A percentile compares a stretch with the other conserved stretches of the same genome.
These are phyloP conservation scores for Anguilla anguilla DNA, from an alignment of 2,797 vertebrate species.

Conservation along the genomic window DNA sequence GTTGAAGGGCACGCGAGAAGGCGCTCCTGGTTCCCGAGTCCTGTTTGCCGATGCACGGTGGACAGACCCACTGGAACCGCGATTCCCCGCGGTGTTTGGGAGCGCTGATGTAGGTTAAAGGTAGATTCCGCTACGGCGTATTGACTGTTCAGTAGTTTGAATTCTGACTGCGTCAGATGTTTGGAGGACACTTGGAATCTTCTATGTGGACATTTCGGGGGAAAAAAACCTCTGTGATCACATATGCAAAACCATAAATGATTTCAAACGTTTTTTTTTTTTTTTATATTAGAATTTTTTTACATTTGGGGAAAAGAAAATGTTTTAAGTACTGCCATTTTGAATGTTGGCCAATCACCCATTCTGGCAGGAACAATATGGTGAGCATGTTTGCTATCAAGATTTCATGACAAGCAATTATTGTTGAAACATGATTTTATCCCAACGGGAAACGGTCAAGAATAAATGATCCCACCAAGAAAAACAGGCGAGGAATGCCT, in stretches of 20 bases:
- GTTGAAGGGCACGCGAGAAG: not conserved
- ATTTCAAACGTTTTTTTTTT: not conserved
- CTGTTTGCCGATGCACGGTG: not conserved
- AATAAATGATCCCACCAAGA: not conserved
- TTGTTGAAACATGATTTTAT: not conserved
- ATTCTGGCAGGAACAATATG: not conserved
- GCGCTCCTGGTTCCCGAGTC: not conserved
- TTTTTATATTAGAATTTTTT: not conserved
- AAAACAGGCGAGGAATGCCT: not conserved
- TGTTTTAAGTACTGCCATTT: not conserved
- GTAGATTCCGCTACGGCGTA: not conserved
- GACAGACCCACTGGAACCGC: not conserved
- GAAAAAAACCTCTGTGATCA: not conserved
- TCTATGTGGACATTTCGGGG: too few relatives aligned
- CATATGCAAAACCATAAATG: not conserved
- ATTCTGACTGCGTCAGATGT: not conserved
- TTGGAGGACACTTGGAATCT: not conserved
- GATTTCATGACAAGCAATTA: not conserved
- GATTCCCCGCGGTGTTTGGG: not conserved
- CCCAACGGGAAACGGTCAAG: not conserved
- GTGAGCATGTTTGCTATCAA: not conserved
- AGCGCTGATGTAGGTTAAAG: slow-evolving; percentile 14
- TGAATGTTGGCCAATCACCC: not conserved
- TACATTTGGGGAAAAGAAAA: not conserved
- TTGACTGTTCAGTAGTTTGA: not conserved